Base-by-base conservation (phyloP, 2,113 vertebrate genomes). In the Pampusana beccarii region DNA sequence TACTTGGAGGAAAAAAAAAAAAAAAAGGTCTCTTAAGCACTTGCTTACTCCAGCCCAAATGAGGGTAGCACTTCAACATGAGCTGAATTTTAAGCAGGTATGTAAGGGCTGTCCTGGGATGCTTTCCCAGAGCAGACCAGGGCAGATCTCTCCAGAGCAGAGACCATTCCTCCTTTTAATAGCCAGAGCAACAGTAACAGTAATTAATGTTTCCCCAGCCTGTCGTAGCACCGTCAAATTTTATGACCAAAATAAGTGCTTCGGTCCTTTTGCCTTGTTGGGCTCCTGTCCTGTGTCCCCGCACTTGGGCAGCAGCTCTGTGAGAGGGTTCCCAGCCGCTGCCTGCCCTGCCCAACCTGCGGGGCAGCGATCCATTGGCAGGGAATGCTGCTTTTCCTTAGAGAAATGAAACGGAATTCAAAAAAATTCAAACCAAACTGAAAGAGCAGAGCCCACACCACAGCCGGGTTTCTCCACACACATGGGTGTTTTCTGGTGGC, bases 71-170 rank as follows among this genome's bases (percentile, higher is more conserved):
- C 60, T 95, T 80, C 3, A 16, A 64, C 60, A 23, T 5, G 74
- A 92, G 64, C 80, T 88, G 95, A 92, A 96, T 95, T 78, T 95
- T 90, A 93, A 96, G 42, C 67, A 64, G 75, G 18, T 42, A 18
- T 1, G 2, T 62, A 38, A 91, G 83, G 28, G 60, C 64, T 78
- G 80, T 91, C 94, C 94, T 95, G 95, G 90, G 85, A 96, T 80
- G 56, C 67, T 94, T 96, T 96, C 71, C 92, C 93, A 88, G 83
- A 83, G 24, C 75, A 88, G 74, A 66, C 13, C 75, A 62, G 33
- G 42, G 51, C 85, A 86, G 46, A 48, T 25, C 18, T 90, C 92
- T 96, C 90, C 60, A 73, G 72, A 90, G 90, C 64, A 64, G 82
- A 58, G 67, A 34, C 69, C 87, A 86, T 93, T 93, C 64, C 94